Evolutionary conservation across 1,140 invertebrate genomes (phyloP).

Genomic region (Drosophila gunungcola): DNA sequence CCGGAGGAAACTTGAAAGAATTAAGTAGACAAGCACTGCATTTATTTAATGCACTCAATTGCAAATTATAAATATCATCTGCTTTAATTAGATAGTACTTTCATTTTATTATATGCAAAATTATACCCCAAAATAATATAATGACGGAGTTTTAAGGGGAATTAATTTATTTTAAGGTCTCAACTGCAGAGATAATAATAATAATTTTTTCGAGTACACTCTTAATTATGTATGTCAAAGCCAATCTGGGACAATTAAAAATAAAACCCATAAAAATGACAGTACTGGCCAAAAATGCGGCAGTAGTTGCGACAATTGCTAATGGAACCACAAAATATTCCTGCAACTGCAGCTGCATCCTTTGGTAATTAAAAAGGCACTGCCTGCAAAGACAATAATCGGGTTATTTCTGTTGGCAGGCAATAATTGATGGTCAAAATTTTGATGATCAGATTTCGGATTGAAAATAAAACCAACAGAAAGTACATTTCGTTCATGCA

Average conservation of each 20-base stretch:
- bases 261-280: neutral
- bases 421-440: slow-evolving; percentile 25
- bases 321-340: slow-evolving; percentile 1
- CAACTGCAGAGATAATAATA: neutral
- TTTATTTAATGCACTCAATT: neutral
- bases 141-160: too few species aligned
- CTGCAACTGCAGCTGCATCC: slow-evolving; percentile 9
- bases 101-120: too few species aligned
- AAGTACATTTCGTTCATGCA: slow-evolving; percentile 10
- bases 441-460: slow-evolving; percentile 29
- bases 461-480: slow-evolving; percentile 9
- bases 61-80: too few species aligned
- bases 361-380: slow-evolving; percentile 55
- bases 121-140: too few species aligned
- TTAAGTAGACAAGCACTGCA: slow-evolving; percentile 11
- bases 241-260: slow-evolving; percentile 1
- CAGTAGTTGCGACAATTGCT: neutral
- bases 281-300: neutral
- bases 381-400: slow-evolving; percentile 43
- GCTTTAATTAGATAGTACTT: too few species aligned
- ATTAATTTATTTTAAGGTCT: neutral
- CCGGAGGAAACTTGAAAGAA: slow-evolving; percentile 7
- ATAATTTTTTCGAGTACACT: neutral
- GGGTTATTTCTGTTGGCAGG: slow-evolving; percentile 26
- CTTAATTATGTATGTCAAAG: too few species aligned